phyloP scores from a whole-genome alignment of 1,140 invertebrate species.

The Lepidurus couesii region DNA sequence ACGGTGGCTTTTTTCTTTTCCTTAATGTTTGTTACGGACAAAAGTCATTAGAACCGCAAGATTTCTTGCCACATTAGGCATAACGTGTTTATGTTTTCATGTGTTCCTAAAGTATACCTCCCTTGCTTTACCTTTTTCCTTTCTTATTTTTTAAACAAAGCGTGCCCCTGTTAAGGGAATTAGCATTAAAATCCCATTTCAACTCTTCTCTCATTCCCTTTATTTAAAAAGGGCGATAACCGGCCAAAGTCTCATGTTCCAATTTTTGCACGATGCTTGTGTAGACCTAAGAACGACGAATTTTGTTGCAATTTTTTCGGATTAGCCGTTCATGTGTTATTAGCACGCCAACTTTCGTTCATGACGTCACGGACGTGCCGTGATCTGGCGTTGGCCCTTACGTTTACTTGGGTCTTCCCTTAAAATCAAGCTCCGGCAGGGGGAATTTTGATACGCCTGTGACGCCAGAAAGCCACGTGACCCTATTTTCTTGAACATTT shows the following conservation, averaged over 20 bases:
- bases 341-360: no score
- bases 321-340: no score
- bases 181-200: slow-evolving; percentile 7
- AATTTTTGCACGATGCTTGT: not conserved
- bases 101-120: not conserved
- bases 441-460: no score
- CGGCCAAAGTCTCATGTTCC: not conserved
- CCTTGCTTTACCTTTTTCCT: not conserved
- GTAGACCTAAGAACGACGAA: no score
- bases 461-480: no score
- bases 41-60: slow-evolving; percentile 1
- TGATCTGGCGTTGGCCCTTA: no score
- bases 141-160: not conserved
- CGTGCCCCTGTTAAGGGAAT: not conserved
- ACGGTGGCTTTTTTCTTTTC: not conserved
- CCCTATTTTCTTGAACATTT: no score
- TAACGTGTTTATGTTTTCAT: not conserved
- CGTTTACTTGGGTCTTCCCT: no score
- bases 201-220: not conserved
- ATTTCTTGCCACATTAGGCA: slow-evolving; percentile 18
- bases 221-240: not conserved
- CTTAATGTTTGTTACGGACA: not conserved
- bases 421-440: no score
- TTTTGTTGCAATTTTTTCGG: no score
- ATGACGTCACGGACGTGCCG: no score